These are phyloP conservation scores for Rotaria sp. DNA, from an alignment of 2,888 invertebrate species.

Conservation along the genomic window DNA sequence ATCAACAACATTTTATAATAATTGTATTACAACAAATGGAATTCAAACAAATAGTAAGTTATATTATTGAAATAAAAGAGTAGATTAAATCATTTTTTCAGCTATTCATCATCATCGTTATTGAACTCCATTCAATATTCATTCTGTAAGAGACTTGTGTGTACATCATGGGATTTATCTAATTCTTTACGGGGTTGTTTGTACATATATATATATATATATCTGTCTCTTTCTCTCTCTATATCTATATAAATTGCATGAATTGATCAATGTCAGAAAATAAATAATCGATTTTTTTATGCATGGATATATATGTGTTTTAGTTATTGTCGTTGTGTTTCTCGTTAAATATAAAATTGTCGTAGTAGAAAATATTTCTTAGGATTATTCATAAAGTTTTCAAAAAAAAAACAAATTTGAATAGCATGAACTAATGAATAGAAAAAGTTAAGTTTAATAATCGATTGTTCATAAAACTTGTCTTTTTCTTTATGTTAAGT, in stretches of 20 bases:
- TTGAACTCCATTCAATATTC: not conserved
- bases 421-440: no score
- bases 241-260: not conserved
- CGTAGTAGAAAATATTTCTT: not conserved
- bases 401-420: not conserved
- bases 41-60: not conserved
- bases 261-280: not conserved
- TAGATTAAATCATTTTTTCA: not conserved
- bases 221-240: no score
- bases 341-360: not conserved
- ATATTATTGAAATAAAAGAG: not conserved
- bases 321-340: not conserved
- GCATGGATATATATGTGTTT: not conserved
- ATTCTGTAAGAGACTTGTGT: not conserved
- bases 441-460: no score
- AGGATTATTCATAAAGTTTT: not conserved
- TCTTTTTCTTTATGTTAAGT: no score
- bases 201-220: not conserved
- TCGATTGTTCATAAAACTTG: not conserved
- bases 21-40: not conserved
- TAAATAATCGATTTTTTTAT: not conserved
- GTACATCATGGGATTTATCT: not conserved
- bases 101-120: slow-evolving; percentile 8
- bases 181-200: not conserved
- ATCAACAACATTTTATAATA: not conserved